phyloP scores from a whole-genome alignment of 2,888 invertebrate species.

The Folsomia manolachei region DNA sequence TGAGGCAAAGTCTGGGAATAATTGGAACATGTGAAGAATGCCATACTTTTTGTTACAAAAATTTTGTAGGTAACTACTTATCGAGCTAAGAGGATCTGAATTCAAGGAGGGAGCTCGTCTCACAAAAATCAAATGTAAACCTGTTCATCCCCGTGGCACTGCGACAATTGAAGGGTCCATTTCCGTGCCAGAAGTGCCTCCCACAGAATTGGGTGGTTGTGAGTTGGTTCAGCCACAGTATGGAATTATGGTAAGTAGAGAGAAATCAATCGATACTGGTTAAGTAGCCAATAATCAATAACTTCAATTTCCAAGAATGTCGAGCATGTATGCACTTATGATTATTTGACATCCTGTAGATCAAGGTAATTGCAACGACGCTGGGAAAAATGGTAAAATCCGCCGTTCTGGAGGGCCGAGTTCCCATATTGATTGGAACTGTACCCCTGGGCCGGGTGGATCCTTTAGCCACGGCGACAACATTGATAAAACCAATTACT shows the following conservation, averaged over 20 bases:
- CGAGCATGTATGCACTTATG: not conserved
- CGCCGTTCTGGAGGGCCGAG: conserved; percentile 34
- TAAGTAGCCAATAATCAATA: not conserved
- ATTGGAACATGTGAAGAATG: not conserved
- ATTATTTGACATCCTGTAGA: conserved; percentile 18
- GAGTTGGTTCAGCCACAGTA: conserved; percentile 35
- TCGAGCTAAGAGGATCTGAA: conserved; percentile 28
- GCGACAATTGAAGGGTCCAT: conserved; percentile 28
- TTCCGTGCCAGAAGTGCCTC: conserved; percentile 31
- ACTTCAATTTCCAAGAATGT: not conserved
- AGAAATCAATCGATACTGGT: not conserved
- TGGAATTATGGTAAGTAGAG: conserved; percentile 28
- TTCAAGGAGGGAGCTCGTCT: conserved; percentile 28
- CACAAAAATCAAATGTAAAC: conserved; percentile 30
- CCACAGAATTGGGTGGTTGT: conserved; percentile 32
- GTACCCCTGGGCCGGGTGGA: not conserved
- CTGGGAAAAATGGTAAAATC: conserved; percentile 33
- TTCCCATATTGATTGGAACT: conserved; percentile 37
- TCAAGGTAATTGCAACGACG: conserved; percentile 35
- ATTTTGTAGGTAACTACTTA: conserved; percentile 37
- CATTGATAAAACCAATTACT: not conserved
- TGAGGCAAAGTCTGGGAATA: not conserved
- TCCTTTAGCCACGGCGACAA: not conserved
- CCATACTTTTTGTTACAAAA: conserved; percentile 3
- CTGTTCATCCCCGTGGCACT: conserved; percentile 24